A percentile compares a stretch with the other conserved stretches of the same genome.
These are phyloP conservation scores for Apus apus DNA, from an alignment of 2,113 vertebrate species.

Conservation along the genomic window DNA sequence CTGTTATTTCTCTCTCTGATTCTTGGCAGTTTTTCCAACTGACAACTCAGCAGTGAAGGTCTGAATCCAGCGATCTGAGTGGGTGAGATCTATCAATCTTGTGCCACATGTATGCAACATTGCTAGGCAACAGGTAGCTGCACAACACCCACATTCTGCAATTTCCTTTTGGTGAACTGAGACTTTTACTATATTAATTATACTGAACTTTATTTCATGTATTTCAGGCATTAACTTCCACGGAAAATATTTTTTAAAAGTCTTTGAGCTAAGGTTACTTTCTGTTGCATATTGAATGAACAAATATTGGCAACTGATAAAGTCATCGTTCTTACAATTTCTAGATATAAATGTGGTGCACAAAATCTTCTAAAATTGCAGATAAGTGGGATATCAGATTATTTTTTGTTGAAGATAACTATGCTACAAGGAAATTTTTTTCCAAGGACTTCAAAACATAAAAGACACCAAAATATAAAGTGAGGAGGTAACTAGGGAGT, in stretches of 20 bases:
- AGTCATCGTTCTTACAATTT: constrained; percentile 25
- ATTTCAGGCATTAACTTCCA: constrained; percentile 36
- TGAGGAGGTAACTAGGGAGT: constrained; percentile 10
- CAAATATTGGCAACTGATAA: constrained; percentile 27
- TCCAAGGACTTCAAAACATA: constrained; percentile 22
- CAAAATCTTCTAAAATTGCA: constrained; percentile 24
- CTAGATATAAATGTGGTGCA: background rate
- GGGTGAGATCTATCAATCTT: constrained; percentile 76
- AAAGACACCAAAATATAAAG: constrained; percentile 8
- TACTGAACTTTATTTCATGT: constrained; percentile 61
- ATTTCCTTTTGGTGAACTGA: constrained; percentile 74
- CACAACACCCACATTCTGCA: constrained; percentile 65
- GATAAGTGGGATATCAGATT: constrained; percentile 39
- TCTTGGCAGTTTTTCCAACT: constrained; percentile 17
- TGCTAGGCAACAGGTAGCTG: constrained; percentile 73
- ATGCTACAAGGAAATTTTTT: background rate
- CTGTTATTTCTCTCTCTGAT: constrained; percentile 17
- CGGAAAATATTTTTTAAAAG: constrained; percentile 34
- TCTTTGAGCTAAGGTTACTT: constrained; percentile 45
- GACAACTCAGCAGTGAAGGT: constrained; percentile 43
- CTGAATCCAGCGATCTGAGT: constrained; percentile 72
- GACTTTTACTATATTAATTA: constrained; percentile 72
- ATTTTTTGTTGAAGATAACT: constrained; percentile 26
- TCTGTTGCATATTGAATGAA: constrained; percentile 13
- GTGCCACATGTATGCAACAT: constrained; percentile 60